phyloP scores from a whole-genome alignment of 1,140 invertebrate species.

The Hestina assimilis region DNA sequence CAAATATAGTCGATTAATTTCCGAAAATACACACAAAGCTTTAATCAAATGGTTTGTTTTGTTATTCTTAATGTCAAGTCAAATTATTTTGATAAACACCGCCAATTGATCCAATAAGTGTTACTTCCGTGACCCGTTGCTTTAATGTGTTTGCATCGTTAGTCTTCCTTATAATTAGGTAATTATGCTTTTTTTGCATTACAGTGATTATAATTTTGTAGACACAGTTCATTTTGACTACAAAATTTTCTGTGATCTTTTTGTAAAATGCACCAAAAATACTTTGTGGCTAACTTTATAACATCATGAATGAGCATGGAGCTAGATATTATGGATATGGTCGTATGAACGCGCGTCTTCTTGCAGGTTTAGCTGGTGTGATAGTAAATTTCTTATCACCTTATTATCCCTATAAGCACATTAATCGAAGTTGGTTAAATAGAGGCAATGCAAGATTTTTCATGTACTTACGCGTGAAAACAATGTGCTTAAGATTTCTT shows the following conservation, averaged over 20 bases:
- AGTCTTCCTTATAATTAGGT: constrained; percentile 18
- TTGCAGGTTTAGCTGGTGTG: constrained; percentile 26
- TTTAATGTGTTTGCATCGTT: constrained; percentile 26
- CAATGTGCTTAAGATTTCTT: constrained; percentile 16
- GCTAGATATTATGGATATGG: constrained; percentile 25
- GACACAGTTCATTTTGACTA: constrained; percentile 22
- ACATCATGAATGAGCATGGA: constrained; percentile 27
- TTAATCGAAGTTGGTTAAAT: constrained; percentile 17
- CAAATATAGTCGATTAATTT: constrained; percentile 2
- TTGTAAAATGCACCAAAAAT: constrained; percentile 21
- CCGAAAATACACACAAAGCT: constrained; percentile 9
- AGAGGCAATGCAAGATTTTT: constrained; percentile 16
- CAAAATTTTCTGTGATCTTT: constrained; percentile 25
- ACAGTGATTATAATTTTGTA: constrained; percentile 17
- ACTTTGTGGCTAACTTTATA: constrained; percentile 26
- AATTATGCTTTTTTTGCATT: constrained; percentile 25
- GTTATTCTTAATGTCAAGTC: background rate
- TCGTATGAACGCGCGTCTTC: constrained; percentile 5
- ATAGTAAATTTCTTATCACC: constrained; percentile 21
- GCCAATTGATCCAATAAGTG: constrained; percentile 13
- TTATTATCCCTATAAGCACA: constrained; percentile 22
- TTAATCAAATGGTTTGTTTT: constrained; percentile 13
- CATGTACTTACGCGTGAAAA: constrained; percentile 12
- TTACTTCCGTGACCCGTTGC: constrained; percentile 11
- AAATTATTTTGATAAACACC: constrained; percentile 12